Evolutionary conservation across 2,113 vertebrate genomes (phyloP).

Genomic region (Nesoenas mayeri): DNA sequence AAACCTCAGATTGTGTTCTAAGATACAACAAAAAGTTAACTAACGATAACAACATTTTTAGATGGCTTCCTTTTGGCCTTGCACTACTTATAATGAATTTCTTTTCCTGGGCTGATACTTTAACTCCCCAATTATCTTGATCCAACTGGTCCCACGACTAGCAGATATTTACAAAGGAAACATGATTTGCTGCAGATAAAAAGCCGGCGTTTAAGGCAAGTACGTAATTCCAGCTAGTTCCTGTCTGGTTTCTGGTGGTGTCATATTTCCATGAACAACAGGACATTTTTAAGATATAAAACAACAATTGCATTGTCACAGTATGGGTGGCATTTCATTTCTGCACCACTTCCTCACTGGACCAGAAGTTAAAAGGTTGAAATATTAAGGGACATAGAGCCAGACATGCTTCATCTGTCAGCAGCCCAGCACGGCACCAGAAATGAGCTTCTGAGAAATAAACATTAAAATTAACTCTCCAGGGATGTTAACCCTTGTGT

Average conservation of each 20-base stretch:
- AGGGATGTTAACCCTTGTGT: not conserved
- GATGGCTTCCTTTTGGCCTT: not conserved
- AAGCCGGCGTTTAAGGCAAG: not conserved
- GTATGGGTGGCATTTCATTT: constrained; percentile 20
- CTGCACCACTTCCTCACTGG: constrained; percentile 12
- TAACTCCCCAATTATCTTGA: constrained; percentile 20
- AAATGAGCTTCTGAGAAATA: not conserved
- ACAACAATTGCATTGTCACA: constrained; percentile 20
- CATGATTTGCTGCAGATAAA: not conserved
- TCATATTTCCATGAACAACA: constrained; percentile 40
- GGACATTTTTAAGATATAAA: constrained; percentile 40
- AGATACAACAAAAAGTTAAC: not conserved
- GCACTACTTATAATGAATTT: not conserved
- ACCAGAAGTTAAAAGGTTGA: constrained; percentile 35
- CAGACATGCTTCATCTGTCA: not conserved
- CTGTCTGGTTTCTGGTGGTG: constrained; percentile 7
- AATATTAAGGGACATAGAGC: constrained; percentile 1
- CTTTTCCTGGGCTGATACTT: not conserved
- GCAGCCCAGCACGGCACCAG: not conserved
- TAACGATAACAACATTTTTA: not conserved
- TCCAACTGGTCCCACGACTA: not conserved
- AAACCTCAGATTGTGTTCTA: not conserved
- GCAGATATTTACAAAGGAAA: not conserved
- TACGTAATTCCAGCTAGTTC: constrained; percentile 21
- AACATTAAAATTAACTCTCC: not conserved